A percentile compares a stretch with the other conserved stretches of the same genome.
Conservation (phyloP, 2,113 vertebrate species). For the Athene noctua region DNA sequence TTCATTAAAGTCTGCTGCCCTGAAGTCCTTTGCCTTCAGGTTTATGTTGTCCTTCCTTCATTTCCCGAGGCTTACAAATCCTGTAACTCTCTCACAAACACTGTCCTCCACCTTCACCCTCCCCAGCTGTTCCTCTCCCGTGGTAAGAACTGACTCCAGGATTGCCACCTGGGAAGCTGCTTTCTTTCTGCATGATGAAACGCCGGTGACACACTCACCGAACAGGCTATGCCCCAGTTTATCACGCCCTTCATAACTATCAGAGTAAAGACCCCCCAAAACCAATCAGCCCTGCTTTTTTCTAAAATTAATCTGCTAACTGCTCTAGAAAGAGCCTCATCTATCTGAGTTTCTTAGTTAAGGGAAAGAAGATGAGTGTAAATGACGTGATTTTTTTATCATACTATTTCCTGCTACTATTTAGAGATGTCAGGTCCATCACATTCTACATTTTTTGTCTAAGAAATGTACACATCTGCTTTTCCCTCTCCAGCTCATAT, state of each 20-base stretch:
- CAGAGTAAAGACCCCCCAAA: neutral
- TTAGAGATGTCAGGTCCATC: neutral
- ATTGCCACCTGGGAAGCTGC: neutral
- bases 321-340: neutral
- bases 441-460: rapidly evolving
- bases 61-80: neutral
- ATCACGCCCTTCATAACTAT: neutral
- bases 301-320: neutral
- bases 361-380: neutral
- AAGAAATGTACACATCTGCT: neutral
- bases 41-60: neutral
- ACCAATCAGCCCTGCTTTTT: neutral
- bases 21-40: neutral
- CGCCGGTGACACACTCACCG: neutral
- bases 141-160: neutral
- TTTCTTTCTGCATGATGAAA: neutral
- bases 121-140: neutral
- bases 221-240: neutral
- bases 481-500: neutral
- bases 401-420: neutral
- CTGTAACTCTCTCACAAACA: neutral
- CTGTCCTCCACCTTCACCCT: neutral
- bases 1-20: neutral
- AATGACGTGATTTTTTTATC: neutral
- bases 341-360: neutral